Evolutionary conservation across 2,797 vertebrate genomes (phyloP), one percentile per base, ranked within the genome.

Genomic region (Neopelma chrysocephalum): DNA sequence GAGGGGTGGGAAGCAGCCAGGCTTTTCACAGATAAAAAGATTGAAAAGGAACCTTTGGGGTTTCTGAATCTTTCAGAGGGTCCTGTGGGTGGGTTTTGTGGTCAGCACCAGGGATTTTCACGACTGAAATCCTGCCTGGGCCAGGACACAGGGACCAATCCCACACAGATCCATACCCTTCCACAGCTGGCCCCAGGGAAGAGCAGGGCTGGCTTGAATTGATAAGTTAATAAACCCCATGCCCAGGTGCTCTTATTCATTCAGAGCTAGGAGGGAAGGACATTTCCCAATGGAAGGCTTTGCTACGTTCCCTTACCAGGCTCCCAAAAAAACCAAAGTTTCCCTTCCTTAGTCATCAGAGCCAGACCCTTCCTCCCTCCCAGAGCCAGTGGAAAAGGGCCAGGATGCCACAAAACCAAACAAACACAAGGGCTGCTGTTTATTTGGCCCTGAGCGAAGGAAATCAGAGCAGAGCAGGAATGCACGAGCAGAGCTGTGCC

Each of bases 151-250:
- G 26, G 12, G 47, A 61, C 26, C 42, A 5, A 12, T 23, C 56
- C 87, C 20, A 0, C 29, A 3, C 0, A 1, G 77, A 47, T 27
- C 64, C 20, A 2, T 0, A 12, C 38, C 54, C 77, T 36, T 9
- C 68, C 2, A 0, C 6, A 15, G 16, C 7, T 3, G 18, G 15
- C 16, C 79, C 15, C 1, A 1, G 20, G 25, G 25, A 48, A 64
- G 25, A 27, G 42, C 8, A 26, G 48, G 25, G 8, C 3, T 70
- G 42, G 26, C 3, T 31, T 69, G 53, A 9, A 65, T 9, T 10
- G 40, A 6, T 18, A 22, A 58, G 31, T 16, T 7, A 22, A 66
- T 5, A 14, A 65, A 61, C 17, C 2, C n/a, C 48, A 4, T 0
- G 4, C 11, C 45, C 34, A 32, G 53, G 27, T 15, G 22, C 5